Evolutionary conservation across 2,797 vertebrate species (phyloP), one percentile per base, ranked within the genome.

Genomic region (Pseudopleuronectes americanus): DNA sequence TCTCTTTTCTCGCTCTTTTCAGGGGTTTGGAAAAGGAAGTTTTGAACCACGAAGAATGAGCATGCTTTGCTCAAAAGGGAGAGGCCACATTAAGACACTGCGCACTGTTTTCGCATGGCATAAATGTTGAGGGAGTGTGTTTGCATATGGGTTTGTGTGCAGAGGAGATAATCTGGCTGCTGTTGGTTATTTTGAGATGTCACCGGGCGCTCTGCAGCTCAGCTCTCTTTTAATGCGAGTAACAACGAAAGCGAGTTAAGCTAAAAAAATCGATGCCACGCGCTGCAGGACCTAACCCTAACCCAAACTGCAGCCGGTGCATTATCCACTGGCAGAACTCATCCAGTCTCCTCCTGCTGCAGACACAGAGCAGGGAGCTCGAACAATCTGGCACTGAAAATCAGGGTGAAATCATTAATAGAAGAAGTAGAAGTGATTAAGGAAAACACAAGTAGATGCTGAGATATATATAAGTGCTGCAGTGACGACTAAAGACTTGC

Each of bases 31-130:
- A 87, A 80, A 87, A 69, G 80, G 71, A 89, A 81, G 82, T 85
- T 87, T 83, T 43, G 70, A 88, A 88, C 81, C 85, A 83, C 79
- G 56, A 54, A 83, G 82, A 88, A 78, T 80, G 77, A 59, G 70
- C 75, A n/a, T 57, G 70, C 74, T 80, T 80, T 76, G 74, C 67
- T 78, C 74, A 79, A 74, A 74, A 85, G 70, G 74, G 51, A 79
- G 64, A 26, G 45, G 77, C 68, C 69, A 66, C 72, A 77, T 85
- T 74, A 65, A 85, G 77, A 81, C 71, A 71, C 64, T 21, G 74
- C 64, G 56, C 59, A 65, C 75, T 64, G 61, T 77, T 79, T 79
- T 80, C 59, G 57, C 74, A 81, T 7, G 58, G 33, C 41, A 51
- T 68, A 59, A 73, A 53, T 83, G 79, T 64, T 60, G 26, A 24